phyloP scores from a whole-genome alignment of 1,140 invertebrate species.

The Papilio polyxenes region DNA sequence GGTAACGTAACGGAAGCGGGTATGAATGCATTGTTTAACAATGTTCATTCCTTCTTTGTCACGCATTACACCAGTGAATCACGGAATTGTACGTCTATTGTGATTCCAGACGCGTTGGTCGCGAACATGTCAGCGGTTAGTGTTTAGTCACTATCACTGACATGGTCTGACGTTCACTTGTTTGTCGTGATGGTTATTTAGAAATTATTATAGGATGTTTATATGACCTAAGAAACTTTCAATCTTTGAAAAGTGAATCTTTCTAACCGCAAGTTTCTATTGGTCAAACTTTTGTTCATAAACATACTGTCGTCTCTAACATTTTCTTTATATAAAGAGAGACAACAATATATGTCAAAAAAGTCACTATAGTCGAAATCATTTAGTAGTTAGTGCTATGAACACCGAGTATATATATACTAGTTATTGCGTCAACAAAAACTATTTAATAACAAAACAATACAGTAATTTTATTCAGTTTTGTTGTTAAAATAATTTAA shows the following conservation, averaged over 20 bases:
- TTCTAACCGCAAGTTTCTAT: neutral
- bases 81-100: neutral
- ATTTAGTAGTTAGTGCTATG: no score
- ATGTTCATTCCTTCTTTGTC: constrained; percentile 21
- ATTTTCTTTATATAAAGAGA: no score
- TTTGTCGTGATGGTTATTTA: neutral
- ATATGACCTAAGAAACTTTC: neutral
- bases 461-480: neutral
- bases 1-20: constrained; percentile 3
- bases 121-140: neutral
- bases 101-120: neutral
- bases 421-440: no score
- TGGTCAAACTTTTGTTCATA: no score
- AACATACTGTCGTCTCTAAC: no score
- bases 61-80: constrained; percentile 23
- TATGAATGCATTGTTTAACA: constrained; percentile 18
- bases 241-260: neutral
- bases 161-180: neutral
- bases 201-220: neutral
- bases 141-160: neutral
- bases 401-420: no score
- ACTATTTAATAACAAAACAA: no score
- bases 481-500: constrained; percentile 2
- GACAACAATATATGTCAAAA: no score
- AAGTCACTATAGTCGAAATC: no score